A percentile compares a stretch with the other conserved stretches of the same genome.
Conservation (phyloP, 2,888 invertebrate species). For the Lacanobia oleracea region DNA sequence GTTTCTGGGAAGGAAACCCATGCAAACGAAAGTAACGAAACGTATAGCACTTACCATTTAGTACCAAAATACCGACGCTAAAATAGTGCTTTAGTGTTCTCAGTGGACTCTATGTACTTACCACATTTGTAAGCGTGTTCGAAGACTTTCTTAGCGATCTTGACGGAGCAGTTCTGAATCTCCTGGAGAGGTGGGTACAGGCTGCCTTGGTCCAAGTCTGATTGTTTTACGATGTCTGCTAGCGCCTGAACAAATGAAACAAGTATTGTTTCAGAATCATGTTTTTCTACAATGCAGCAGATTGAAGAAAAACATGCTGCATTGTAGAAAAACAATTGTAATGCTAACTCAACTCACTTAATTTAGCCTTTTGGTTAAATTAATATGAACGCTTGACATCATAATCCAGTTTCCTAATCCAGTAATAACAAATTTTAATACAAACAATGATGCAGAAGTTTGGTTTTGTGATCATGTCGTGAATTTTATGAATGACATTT, state of each 20-base stretch:
- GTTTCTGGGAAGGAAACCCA: too few relatives aligned
- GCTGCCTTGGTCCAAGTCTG: constrained; percentile 95
- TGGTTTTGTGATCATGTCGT: too few relatives aligned
- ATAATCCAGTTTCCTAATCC: not conserved
- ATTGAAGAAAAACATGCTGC: too few relatives aligned
- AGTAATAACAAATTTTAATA: not conserved
- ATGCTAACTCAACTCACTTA: too few relatives aligned
- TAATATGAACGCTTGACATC: not conserved
- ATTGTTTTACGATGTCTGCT: constrained; percentile 94
- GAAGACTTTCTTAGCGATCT: constrained; percentile 95
- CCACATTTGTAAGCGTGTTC: constrained; percentile 95
- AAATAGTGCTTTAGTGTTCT: too few relatives aligned
- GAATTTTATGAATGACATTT: too few relatives aligned
- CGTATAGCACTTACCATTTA: not conserved
- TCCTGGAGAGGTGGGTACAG: constrained; percentile 97
- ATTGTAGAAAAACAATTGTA: too few relatives aligned
- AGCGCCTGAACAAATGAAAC: constrained; percentile 90
- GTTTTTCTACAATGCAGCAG: not conserved
- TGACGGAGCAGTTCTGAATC: constrained; percentile 96
- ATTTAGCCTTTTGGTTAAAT: not conserved
- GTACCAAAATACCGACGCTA: not conserved
- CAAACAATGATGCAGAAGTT: too few relatives aligned
- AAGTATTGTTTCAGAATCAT: not conserved
- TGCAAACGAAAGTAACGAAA: too few relatives aligned
- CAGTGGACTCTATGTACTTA: constrained; percentile 73